These are phyloP conservation scores for Philaethria dido DNA, from an alignment of 2,888 invertebrate species.

Conservation along the genomic window DNA sequence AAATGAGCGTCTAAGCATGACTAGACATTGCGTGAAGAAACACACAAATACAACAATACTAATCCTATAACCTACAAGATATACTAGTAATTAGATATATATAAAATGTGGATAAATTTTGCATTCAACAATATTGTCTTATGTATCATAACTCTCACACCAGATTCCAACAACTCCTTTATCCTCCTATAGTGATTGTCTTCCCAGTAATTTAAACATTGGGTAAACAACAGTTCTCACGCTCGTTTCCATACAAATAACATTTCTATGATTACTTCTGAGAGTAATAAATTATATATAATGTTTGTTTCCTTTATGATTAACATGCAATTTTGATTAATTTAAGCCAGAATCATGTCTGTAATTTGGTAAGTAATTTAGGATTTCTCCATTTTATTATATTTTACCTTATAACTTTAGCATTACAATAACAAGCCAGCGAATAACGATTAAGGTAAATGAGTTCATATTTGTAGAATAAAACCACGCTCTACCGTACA, in stretches of 20 bases:
- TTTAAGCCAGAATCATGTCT: conserved; percentile 1
- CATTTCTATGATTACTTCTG: conserved; percentile 2
- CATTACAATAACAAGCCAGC: conserved; percentile 18
- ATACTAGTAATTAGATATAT: conserved; percentile 64
- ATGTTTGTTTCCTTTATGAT: not conserved
- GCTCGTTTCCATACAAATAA: not conserved
- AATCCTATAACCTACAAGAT: conserved; percentile 46
- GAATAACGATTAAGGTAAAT: conserved; percentile 2
- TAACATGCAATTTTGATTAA: not conserved
- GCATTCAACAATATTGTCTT: conserved; percentile 82
- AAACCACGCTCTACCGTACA: conserved; percentile 6
- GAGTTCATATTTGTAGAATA: conserved; percentile 10
- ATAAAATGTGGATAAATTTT: conserved; percentile 79
- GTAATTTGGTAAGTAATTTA: not conserved
- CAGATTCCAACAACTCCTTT: conserved; percentile 24
- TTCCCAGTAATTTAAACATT: not conserved
- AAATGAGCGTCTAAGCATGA: conserved; percentile 35
- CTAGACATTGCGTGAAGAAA: conserved; percentile 39
- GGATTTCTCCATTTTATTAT: not conserved
- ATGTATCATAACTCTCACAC: conserved; percentile 73
- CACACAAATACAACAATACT: conserved; percentile 52
- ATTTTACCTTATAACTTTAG: conserved; percentile 2
- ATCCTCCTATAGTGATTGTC: conserved; percentile 3
- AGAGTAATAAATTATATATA: conserved; percentile 11
- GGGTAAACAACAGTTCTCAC: not conserved